Conservation (phyloP, 2,797 vertebrate genomes). For the Semotilus atromaculatus region DNA sequence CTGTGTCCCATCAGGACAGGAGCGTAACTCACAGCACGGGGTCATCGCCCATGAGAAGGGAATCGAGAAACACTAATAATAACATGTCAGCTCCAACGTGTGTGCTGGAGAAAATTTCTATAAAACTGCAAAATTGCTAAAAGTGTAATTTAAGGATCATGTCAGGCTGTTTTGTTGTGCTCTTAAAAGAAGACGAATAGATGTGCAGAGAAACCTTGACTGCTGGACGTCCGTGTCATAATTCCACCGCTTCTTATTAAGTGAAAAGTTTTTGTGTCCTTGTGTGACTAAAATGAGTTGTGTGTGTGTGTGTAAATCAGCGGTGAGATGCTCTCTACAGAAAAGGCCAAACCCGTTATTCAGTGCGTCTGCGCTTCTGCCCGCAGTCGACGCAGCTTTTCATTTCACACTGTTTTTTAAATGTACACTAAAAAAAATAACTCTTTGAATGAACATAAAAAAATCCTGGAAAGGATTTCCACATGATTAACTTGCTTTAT, state of each 20-base stretch:
- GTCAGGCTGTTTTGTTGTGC: constrained; percentile 48
- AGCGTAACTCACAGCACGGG: neutral
- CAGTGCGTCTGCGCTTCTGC: constrained; percentile 80
- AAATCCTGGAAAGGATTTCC: no score
- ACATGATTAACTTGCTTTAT: no score
- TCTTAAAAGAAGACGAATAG: constrained; percentile 58
- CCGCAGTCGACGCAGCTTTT: neutral
- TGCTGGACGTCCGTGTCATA: constrained; percentile 74
- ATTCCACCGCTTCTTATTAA: constrained; percentile 83
- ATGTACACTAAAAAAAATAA: no score
- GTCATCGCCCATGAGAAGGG: neutral
- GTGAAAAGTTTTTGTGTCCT: constrained; percentile 82
- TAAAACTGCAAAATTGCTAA: constrained; percentile 1
- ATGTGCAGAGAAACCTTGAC: constrained; percentile 75
- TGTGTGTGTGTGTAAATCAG: constrained; percentile 86
- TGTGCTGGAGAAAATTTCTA: neutral
- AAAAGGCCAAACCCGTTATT: constrained; percentile 95
- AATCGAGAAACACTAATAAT: neutral
- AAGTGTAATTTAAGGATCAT: neutral
- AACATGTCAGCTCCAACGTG: neutral
- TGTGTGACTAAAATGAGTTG: constrained; percentile 88
- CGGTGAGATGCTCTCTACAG: constrained; percentile 91
- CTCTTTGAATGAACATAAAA: no score
- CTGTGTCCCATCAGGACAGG: neutral
- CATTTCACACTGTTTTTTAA: neutral